Evolutionary conservation across 1,140 invertebrate genomes (phyloP), one percentile per base, ranked within the genome.

Genomic region (Drosophila kepulauana): DNA sequence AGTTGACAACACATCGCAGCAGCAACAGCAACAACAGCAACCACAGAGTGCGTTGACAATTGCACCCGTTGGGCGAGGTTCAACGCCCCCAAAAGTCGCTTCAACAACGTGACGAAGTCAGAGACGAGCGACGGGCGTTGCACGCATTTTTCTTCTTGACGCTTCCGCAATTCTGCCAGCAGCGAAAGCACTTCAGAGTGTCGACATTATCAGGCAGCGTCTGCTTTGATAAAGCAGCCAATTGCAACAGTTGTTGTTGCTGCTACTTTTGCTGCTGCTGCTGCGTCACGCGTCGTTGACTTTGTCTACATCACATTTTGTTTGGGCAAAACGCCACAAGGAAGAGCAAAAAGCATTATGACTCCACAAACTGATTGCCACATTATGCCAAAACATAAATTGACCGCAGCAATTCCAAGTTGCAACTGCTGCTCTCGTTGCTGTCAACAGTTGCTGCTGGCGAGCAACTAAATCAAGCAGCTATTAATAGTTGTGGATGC

Each of bases 81-180:
- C 84, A 87, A 80, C 64, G 84, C 54, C 77, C 84, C 48, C 64
- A 65, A 25, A 25, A 61, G 35, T 3, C 35, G 13, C 15, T 56
- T n/a, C 41, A 72, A 38, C 62, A 69, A 52, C 54, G 54, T 58
- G 65, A 66, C 63, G 57, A 25, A 25, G 20, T 25, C 20, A 25
- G 20, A 25, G 20, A 25, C 20, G 20, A 3, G 20, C 30, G 64
- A 66, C 63, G 58, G 59, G 59, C 63, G 52, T 74, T 73, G 71
- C 76, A 84, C 81, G 81, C 81, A 84, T 80, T 85, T 85, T 81
- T 78, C 81, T 81, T 85, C 81, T 81, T 85, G 78, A 61, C 62
- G 74, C 81, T 85, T 85, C 81, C 81, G 81, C 82, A 75, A 85
- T 85, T 85, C 78, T 84, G 80, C 72, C 57, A 64, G 51, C 41